A percentile compares a stretch with the other conserved stretches of the same genome.
Conservation (phyloP, 2,888 invertebrate species). For the Drosophila koepferae region DNA sequence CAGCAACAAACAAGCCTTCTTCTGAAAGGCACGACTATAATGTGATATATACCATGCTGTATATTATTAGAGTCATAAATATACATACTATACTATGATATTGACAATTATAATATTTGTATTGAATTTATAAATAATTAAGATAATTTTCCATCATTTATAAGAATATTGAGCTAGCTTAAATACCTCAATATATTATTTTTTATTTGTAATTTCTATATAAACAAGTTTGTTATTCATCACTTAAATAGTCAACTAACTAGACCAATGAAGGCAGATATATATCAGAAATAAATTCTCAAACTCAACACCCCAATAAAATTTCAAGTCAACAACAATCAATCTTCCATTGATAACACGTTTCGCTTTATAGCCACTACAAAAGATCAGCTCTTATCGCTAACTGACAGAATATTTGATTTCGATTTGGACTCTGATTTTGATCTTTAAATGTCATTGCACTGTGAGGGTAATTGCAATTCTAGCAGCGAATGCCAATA, state of each 20-base stretch:
- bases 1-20: not conserved
- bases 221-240: not conserved
- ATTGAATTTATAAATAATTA: not conserved
- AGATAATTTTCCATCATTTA: not conserved
- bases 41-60: not conserved
- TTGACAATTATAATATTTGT: not conserved
- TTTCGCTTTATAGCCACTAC: not conserved
- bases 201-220: not conserved
- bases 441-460: conserved; percentile 40
- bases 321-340: conserved; percentile 10
- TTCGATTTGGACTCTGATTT: conserved; percentile 37
- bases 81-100: not conserved
- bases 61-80: no score
- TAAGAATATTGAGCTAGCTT: not conserved
- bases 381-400: conserved; percentile 10
- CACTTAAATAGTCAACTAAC: not conserved
- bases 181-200: not conserved
- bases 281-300: not conserved
- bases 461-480: conserved; percentile 48
- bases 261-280: not conserved
- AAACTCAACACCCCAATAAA: not conserved
- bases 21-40: not conserved
- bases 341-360: conserved; percentile 7
- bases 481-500: conserved; percentile 53
- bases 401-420: conserved; percentile 39